Conservation (phyloP, 1,140 invertebrate species). For the Dendroctonus ponderosae region DNA sequence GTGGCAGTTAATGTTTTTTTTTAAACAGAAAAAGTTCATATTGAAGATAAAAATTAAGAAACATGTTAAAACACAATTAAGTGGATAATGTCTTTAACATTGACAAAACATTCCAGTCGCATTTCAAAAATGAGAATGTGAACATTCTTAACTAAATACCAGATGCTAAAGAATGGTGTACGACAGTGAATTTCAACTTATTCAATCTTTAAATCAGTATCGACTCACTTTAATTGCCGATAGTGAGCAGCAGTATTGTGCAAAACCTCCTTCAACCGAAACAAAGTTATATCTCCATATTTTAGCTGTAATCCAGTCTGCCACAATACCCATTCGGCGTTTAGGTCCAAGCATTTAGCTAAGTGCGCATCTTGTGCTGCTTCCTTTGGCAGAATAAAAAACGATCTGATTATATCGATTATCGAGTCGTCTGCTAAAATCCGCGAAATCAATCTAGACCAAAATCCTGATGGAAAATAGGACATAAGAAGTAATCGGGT, state of each 20-base stretch:
- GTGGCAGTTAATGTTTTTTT: too few relatives aligned
- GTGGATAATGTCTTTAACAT: too few relatives aligned
- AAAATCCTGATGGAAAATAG: slow-evolving; percentile 97
- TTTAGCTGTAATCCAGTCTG: slow-evolving; percentile 89
- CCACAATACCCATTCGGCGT: slow-evolving; percentile 93
- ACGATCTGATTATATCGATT: slow-evolving; percentile 73
- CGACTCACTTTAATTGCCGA: slow-evolving; percentile 47
- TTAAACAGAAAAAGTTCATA: too few relatives aligned
- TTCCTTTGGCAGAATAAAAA: slow-evolving; percentile 66
- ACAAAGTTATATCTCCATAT: slow-evolving; percentile 76
- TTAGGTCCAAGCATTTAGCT: slow-evolving; percentile 61
- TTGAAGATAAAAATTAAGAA: too few relatives aligned
- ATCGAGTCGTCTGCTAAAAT: slow-evolving; percentile 88
- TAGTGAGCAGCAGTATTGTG: slow-evolving; percentile 46
- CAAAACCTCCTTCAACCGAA: slow-evolving; percentile 79
- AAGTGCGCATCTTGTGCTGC: slow-evolving; percentile 66
- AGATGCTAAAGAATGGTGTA: too few relatives aligned
- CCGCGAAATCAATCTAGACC: slow-evolving; percentile 90
- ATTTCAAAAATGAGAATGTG: too few relatives aligned
- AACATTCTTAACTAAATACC: too few relatives aligned
- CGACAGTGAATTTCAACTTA: too few relatives aligned
- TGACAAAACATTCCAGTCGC: too few relatives aligned
- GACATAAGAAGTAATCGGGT: slow-evolving; percentile 82
- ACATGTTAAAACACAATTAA: too few relatives aligned
- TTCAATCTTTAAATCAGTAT: too few relatives aligned